Evolutionary conservation across 2,797 vertebrate genomes (phyloP), one percentile per base, ranked within the genome.

Genomic region (Nannoperca obscura): DNA sequence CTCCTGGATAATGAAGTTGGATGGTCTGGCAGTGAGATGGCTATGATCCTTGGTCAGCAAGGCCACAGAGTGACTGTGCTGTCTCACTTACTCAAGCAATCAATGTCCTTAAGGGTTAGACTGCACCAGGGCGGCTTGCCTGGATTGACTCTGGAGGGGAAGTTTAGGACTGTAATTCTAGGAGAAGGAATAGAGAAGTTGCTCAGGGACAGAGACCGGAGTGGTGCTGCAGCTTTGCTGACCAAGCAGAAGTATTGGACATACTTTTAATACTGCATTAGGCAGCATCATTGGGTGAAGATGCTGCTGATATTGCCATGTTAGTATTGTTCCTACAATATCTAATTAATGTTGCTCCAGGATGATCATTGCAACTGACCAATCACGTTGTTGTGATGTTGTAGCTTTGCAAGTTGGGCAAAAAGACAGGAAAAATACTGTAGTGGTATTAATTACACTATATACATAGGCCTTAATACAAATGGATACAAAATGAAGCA

Each of bases 1-100:
- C 82, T 71, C 68, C 77, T 60, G 52, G 84, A 83, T 88, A 88
- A 88, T 85, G 61, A 90, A 71, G 76, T 82, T 19, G 9, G 78
- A 77, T 34, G 63, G 70, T 71, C 78, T 62, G 53, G 67, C 34
- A 63, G 54, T 62, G 74, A 65, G 52, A 77, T 42, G 49, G 38
- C 65, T 57, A 13, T 66, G 89, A 87, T 76, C 80, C 73, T 40
- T 64, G 80, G 84, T 84, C 78, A 78, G 84, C 11, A 30, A 77
- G 81, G 63, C 66, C 67, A 27, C 71, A 50, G 63, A 71, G 53
- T 65, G 74, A 70, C 80, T 42, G n/a, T 59, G 55, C 69, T 15
- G 57, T 80, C 74, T 87, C 74, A 84, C 82, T 80, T 77, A 75
- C 72, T 84, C 69, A 85, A 78, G 40, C 66, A 71, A 80, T 87